phyloP scores from a whole-genome alignment of 2,888 invertebrate genomes.

The Tipula lateralis region DNA sequence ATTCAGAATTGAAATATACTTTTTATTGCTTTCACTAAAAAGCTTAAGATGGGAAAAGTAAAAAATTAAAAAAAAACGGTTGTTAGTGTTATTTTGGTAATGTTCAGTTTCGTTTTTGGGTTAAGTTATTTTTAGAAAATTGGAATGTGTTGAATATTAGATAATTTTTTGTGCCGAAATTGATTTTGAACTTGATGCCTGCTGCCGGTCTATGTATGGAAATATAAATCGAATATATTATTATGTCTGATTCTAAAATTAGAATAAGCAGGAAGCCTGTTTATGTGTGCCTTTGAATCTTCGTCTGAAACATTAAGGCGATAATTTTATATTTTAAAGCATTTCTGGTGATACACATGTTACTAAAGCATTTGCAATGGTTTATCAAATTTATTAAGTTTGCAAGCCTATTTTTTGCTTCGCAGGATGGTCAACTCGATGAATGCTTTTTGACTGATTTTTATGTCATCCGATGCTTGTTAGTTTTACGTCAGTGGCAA shows the following conservation, averaged over 20 bases:
- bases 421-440: no score
- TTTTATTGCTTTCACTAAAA: slow-evolving; percentile 14
- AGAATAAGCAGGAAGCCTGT: not conserved
- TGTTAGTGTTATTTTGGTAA: not conserved
- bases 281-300: no score
- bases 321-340: no score
- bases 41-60: not conserved
- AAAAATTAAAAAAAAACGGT: not conserved
- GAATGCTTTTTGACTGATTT: no score
- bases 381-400: no score
- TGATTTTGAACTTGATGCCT: not conserved
- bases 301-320: no score
- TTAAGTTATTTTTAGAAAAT: not conserved
- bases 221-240: not conserved
- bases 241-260: not conserved
- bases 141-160: not conserved
- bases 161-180: not conserved
- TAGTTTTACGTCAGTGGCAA: no score
- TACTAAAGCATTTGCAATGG: no score
- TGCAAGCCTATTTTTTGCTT: no score
- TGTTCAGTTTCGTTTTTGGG: not conserved
- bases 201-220: no score
- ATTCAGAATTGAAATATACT: slow-evolving; percentile 5
- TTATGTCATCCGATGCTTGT: no score
- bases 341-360: no score